Base-by-base conservation (phyloP, 2,113 vertebrate genomes). In the Meles meles region DNA sequence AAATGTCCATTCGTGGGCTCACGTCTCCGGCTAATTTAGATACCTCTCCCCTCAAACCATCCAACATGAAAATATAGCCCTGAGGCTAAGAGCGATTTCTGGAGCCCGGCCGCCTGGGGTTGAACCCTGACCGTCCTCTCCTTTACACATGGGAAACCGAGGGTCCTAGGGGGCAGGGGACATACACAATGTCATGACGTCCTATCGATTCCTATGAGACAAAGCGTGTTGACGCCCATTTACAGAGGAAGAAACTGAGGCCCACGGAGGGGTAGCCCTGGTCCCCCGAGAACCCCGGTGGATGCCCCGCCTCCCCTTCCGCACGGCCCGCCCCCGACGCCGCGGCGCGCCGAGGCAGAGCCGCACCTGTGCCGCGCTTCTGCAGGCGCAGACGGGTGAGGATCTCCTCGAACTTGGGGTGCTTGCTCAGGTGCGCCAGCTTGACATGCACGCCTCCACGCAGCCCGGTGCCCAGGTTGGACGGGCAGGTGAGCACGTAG, bases 361-460 rank as follows among this genome's bases (percentile, higher is more conserved):
- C 18, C 83, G 42, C 82, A 99, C 99, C 99, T 99, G 99, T 99
- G 98, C 99, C 99, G n/a, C 99, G 99, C 97, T 99, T 99, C 99
- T 99, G 99, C 98, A 99, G 99, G 83, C 99, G 99, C 95, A 99
- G 99, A 52, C 99, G 99, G 96, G 97, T 99, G 92, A 99, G 99
- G 95, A 99, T 99, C 98, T 99, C 99, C 96, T 99, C 99, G 4
- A 99, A 99, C 97, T 99, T 99, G 98, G 99, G 47, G 11, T 99
- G 99, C 98, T 99, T 99, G 99, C 99, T 99, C 93, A 99, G 99
- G 96, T 99, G 98, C 94, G 99, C 90, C 96, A 99, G 98, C 96
- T 99, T 99, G 96, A 99, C 99, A 6, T 99, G 99, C 96, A 99
- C 99, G 0, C 99, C 99, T 0, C 99, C 99, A 1, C 99, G 99